phyloP scores from a whole-genome alignment of 2,797 vertebrate genomes.

The Channa striata region DNA sequence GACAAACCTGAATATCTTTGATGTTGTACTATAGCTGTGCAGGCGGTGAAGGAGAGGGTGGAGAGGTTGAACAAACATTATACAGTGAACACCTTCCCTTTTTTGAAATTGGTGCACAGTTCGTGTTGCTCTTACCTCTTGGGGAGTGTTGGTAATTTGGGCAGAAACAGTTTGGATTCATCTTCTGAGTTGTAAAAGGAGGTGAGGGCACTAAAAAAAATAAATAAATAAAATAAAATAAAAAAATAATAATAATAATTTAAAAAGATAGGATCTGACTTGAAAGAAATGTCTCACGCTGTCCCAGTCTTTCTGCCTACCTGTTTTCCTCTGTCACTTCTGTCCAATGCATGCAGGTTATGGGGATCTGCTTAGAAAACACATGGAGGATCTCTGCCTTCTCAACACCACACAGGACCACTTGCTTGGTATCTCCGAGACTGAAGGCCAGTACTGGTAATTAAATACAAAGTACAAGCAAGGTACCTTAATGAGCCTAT shows the following conservation, averaged over 20 bases:
- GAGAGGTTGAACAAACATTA: constrained; percentile 34
- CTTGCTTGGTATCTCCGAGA: constrained; percentile 93
- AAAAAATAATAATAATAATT: too few species aligned
- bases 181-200: constrained; percentile 95
- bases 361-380: constrained; percentile 87
- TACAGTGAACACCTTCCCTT: neutral
- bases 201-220: constrained; percentile 87
- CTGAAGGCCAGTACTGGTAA: constrained; percentile 94
- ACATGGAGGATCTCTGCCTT: constrained; percentile 97
- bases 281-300: too few species aligned
- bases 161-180: constrained; percentile 94
- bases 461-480: constrained; percentile 8
- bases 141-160: constrained; percentile 93
- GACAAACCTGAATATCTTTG: constrained; percentile 96
- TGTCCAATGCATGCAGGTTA: constrained; percentile 99
- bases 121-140: constrained; percentile 89
- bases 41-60: constrained; percentile 24
- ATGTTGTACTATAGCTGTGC: constrained; percentile 93
- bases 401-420: constrained; percentile 96
- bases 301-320: constrained; percentile 64
- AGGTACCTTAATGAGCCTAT: neutral
- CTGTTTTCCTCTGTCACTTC: constrained; percentile 96
- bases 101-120: neutral
- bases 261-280: too few species aligned
- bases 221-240: too few species aligned